These are phyloP conservation scores for Varecia variegata DNA, from an alignment of 2,797 vertebrate genomes.

Conservation along the genomic window DNA sequence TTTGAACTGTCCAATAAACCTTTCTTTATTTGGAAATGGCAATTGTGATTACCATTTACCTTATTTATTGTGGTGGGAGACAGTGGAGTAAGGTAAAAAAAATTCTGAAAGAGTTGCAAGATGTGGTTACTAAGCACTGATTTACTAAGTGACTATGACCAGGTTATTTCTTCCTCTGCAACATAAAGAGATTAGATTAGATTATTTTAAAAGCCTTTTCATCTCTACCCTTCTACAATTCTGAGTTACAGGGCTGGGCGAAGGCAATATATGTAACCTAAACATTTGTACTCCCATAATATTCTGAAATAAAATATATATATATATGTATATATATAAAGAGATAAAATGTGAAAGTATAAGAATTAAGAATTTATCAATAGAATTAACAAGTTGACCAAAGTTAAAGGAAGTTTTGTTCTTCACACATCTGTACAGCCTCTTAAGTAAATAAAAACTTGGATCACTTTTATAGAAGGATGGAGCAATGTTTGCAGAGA, in stretches of 20 bases:
- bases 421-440: neutral
- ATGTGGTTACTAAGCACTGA: neutral
- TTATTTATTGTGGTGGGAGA: neutral
- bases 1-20: neutral
- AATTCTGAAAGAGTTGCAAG: neutral
- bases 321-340: neutral
- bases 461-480: slow-evolving; percentile 7
- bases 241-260: neutral
- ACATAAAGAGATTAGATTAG: neutral
- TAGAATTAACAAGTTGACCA: slow-evolving; percentile 11
- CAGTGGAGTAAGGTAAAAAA: neutral
- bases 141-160: neutral
- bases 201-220: neutral
- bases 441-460: slow-evolving; percentile 38
- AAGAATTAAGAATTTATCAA: slow-evolving; percentile 28
- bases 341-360: slow-evolving; percentile 36
- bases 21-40: neutral
- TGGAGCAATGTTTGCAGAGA: slow-evolving; percentile 12
- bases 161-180: neutral
- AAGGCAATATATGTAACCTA: too few species aligned
- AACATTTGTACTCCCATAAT: too few species aligned
- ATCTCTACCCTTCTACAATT: neutral
- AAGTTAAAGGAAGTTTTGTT: neutral
- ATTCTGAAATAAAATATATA: too few species aligned
- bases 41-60: neutral